phyloP scores from a whole-genome alignment of 1,140 invertebrate species.

The Drosophila hydei region DNA sequence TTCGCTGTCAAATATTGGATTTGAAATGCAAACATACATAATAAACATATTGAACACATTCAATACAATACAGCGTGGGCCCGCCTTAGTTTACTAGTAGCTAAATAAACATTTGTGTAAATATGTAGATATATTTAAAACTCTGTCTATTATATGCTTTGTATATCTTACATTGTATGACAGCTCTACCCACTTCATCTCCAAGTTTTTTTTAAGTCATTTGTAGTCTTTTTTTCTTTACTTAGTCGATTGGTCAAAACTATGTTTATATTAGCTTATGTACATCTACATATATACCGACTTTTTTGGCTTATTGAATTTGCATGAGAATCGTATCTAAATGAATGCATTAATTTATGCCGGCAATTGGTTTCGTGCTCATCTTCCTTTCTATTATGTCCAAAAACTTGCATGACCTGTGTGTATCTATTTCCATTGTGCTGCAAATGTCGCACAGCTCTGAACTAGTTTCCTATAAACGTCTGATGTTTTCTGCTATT shows the following conservation, averaged over 20 bases:
- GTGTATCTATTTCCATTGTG: conserved; percentile 54
- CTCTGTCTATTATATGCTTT: conserved; percentile 3
- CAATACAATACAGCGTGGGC: conserved; percentile 11
- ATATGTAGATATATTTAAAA: too few relatives aligned
- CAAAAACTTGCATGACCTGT: conserved; percentile 61
- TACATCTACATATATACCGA: conserved; percentile 49
- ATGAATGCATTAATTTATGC: conserved; percentile 78
- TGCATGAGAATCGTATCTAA: conserved; percentile 81
- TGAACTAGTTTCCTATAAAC: conserved; percentile 68
- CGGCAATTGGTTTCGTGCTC: conserved; percentile 66
- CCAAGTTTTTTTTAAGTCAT: conserved; percentile 26
- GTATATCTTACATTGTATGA: not conserved
- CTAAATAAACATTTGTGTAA: too few relatives aligned
- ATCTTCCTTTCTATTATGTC: conserved; percentile 52
- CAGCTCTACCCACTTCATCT: conserved; percentile 23
- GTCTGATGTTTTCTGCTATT: not conserved
- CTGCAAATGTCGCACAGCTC: conserved; percentile 41
- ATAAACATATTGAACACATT: conserved; percentile 41
- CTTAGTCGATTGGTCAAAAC: conserved; percentile 36
- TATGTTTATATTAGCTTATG: conserved; percentile 44
- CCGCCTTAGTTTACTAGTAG: conserved; percentile 42
- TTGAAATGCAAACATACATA: conserved; percentile 62
- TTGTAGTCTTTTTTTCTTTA: conserved; percentile 46
- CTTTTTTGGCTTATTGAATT: conserved; percentile 60
- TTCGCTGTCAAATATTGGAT: conserved; percentile 58